phyloP scores from a whole-genome alignment of 2,888 invertebrate species.

The Ichneumoninae sp. region DNA sequence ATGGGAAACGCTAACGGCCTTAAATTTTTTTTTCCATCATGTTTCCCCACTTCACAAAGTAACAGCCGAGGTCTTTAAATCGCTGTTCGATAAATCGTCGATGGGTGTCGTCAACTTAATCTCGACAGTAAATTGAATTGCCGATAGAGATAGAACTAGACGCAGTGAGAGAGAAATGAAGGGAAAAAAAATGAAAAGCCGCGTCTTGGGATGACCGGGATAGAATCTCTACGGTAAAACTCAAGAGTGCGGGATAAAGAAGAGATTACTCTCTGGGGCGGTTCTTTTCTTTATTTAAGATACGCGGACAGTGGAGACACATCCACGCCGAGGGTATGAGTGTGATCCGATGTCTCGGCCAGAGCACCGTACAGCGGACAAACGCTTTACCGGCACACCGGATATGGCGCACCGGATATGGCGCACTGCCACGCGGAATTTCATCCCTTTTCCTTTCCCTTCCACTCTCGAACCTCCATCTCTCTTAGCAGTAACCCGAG shows the following conservation, averaged over 20 bases:
- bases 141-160: not conserved
- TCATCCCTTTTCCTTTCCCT: conserved; percentile 32
- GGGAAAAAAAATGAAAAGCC: not conserved
- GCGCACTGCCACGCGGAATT: conserved; percentile 17
- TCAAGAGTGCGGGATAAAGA: conserved; percentile 49
- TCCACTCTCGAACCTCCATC: conserved; percentile 7
- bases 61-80: not conserved
- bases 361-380: conserved; percentile 1
- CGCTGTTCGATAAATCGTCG: conserved; percentile 29
- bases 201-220: conserved; percentile 42
- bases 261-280: conserved; percentile 61
- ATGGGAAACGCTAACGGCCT: not conserved
- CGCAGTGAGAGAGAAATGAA: conserved; percentile 26
- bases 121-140: conserved; percentile 43
- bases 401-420: conserved; percentile 7
- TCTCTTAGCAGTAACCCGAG: conserved; percentile 31
- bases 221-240: conserved; percentile 45
- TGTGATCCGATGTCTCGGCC: conserved; percentile 34
- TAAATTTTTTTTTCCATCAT: not conserved
- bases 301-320: conserved; percentile 29
- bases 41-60: not conserved
- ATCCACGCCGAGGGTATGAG: conserved; percentile 32
- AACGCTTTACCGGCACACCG: conserved; percentile 1
- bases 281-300: conserved; percentile 59
- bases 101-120: conserved; percentile 39